phyloP scores from a whole-genome alignment of 2,113 vertebrate species.

The Onychostoma macrolepis region DNA sequence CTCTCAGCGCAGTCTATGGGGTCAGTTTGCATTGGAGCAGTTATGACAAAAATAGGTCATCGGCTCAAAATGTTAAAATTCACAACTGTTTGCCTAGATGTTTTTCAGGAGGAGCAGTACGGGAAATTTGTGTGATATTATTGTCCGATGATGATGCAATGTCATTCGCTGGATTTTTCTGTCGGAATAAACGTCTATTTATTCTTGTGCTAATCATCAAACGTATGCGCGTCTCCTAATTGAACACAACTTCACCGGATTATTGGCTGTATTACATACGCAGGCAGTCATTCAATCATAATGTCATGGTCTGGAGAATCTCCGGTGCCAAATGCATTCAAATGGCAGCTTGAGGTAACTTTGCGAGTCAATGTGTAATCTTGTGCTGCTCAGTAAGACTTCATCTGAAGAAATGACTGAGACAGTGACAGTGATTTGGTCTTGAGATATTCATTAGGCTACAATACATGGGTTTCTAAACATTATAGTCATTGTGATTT shows the following conservation, averaged over 20 bases:
- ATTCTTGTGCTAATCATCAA: not conserved
- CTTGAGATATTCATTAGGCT: not conserved
- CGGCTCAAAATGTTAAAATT: slow-evolving; percentile 17
- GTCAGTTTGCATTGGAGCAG: slow-evolving; percentile 19
- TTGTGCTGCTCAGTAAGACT: not conserved
- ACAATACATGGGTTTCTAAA: not conserved
- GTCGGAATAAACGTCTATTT: not conserved
- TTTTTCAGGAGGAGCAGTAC: not conserved
- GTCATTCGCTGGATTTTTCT: not conserved
- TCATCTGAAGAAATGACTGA: not conserved
- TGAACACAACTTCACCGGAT: not conserved
- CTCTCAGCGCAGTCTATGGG: slow-evolving; percentile 2
- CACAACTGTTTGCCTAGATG: not conserved
- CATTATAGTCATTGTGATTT: not conserved
- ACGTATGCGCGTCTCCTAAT: not conserved
- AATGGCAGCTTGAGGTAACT: slow-evolving; percentile 12
- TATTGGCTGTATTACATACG: not conserved
- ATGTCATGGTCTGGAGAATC: not conserved
- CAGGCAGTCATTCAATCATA: slow-evolving; percentile 4
- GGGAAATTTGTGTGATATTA: not conserved
- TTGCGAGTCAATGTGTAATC: not conserved
- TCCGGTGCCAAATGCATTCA: slow-evolving; percentile 13
- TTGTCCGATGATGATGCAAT: not conserved
- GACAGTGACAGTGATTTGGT: not conserved
- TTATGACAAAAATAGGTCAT: slow-evolving; percentile 34